phyloP scores from a whole-genome alignment of 37 sponge, comb jelly and placozoan genomes.

The Axinella damicornis region DNA sequence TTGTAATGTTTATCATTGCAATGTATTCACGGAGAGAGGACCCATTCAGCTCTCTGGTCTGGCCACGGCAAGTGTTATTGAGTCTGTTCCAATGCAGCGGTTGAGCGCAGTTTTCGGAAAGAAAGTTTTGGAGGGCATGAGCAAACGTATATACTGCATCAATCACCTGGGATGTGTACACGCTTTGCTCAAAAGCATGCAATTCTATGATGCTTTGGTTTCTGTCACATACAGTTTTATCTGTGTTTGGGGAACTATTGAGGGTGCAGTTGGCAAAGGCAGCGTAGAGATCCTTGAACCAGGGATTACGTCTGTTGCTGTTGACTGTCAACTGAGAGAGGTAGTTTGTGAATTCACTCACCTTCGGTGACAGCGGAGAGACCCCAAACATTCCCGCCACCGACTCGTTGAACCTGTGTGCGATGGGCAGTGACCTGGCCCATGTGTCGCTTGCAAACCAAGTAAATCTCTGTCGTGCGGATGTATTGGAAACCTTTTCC shows the following conservation, averaged over 20 bases:
- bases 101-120: constrained; percentile 60
- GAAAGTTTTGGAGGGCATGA: constrained; percentile 61
- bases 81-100: constrained; percentile 15
- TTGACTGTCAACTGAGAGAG: constrained; percentile 33
- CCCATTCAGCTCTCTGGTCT: constrained; percentile 22
- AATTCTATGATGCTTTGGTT: no score
- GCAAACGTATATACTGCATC: constrained; percentile 83
- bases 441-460: constrained; percentile 81
- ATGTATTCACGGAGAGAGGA: constrained; percentile 30
- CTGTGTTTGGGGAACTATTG: neutral
- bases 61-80: constrained; percentile 32
- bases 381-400: constrained; percentile 56
- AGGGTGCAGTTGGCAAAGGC: neutral
- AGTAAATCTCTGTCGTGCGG: constrained; percentile 12
- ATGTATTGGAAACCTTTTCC: neutral
- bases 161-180: constrained; percentile 44
- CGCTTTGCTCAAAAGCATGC: no score
- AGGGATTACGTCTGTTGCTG: constrained; percentile 62
- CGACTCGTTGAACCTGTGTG: neutral
- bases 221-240: no score
- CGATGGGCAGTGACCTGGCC: constrained; percentile 18
- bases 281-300: constrained; percentile 54
- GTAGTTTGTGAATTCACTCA: constrained; percentile 37
- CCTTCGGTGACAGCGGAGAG: constrained; percentile 12
- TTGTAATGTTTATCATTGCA: constrained; percentile 44